These are phyloP conservation scores for Atlantisia rogersi DNA, from an alignment of 2,113 vertebrate genomes.

Conservation along the genomic window DNA sequence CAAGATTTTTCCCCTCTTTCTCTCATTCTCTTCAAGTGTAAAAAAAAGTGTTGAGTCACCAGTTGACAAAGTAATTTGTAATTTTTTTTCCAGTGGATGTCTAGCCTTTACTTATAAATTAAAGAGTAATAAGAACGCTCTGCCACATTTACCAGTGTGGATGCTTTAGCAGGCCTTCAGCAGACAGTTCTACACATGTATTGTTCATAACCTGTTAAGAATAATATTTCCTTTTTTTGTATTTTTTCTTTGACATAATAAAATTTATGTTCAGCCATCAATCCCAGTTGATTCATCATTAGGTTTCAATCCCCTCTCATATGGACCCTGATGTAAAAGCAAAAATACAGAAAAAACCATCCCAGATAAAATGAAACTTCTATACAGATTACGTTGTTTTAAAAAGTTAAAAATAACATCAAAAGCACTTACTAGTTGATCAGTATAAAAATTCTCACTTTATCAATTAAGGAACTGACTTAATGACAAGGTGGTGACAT, in stretches of 20 bases:
- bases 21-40: neutral
- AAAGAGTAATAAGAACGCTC: neutral
- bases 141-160: neutral
- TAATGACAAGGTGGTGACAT: neutral
- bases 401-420: neutral
- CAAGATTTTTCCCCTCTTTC: fast-evolving
- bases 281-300: neutral
- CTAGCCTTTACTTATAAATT: neutral
- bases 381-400: neutral
- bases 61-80: neutral
- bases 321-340: neutral
- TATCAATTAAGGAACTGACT: neutral
- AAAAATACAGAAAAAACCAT: neutral
- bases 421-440: neutral
- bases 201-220: neutral
- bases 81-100: neutral
- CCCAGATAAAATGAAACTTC: neutral
- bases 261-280: neutral
- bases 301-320: neutral
- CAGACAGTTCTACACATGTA: neutral
- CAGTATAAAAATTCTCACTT: neutral
- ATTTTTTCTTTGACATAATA: neutral
- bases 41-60: neutral
- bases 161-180: neutral
- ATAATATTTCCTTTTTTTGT: neutral